phyloP scores from a whole-genome alignment of 1,140 invertebrate genomes.

The Drosophila sproati region DNA sequence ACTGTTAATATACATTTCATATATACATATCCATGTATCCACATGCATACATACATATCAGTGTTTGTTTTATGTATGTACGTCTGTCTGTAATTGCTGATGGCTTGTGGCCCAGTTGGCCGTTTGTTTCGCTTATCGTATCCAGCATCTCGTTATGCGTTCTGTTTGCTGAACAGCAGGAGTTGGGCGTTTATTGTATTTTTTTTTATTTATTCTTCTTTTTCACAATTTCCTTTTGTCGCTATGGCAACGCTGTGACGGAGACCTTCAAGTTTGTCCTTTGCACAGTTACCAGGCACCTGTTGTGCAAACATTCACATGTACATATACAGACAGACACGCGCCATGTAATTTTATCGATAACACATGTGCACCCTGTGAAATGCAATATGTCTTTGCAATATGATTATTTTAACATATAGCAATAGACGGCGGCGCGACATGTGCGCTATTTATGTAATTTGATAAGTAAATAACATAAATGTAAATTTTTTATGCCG shows the following conservation, averaged over 20 bases:
- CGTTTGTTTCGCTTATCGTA: constrained; percentile 38
- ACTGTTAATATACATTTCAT: not conserved
- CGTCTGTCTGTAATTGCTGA: constrained; percentile 6
- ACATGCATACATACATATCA: constrained; percentile 1
- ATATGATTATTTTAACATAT: constrained; percentile 26
- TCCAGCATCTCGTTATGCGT: constrained; percentile 17
- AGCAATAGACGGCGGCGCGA: not conserved
- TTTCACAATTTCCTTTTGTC: constrained; percentile 43
- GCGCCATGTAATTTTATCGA: constrained; percentile 49
- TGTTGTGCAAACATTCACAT: constrained; percentile 54
- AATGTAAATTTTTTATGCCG: constrained; percentile 2
- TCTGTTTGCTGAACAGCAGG: constrained; percentile 16
- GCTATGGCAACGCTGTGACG: constrained; percentile 47
- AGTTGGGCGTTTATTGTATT: constrained; percentile 44
- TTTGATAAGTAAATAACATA: constrained; percentile 6
- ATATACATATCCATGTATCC: not conserved
- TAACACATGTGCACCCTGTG: constrained; percentile 39
- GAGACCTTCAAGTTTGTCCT: constrained; percentile 79
- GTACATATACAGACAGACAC: constrained; percentile 3
- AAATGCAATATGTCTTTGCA: constrained; percentile 44
- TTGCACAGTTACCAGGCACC: constrained; percentile 81
- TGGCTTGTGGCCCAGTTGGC: constrained; percentile 25
- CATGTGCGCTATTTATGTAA: constrained; percentile 35
- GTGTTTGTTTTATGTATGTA: constrained; percentile 1
- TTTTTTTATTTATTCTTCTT: not conserved